Evolutionary conservation across 2,113 vertebrate species (phyloP).

Genomic region (Craseonycteris thonglongyai): DNA sequence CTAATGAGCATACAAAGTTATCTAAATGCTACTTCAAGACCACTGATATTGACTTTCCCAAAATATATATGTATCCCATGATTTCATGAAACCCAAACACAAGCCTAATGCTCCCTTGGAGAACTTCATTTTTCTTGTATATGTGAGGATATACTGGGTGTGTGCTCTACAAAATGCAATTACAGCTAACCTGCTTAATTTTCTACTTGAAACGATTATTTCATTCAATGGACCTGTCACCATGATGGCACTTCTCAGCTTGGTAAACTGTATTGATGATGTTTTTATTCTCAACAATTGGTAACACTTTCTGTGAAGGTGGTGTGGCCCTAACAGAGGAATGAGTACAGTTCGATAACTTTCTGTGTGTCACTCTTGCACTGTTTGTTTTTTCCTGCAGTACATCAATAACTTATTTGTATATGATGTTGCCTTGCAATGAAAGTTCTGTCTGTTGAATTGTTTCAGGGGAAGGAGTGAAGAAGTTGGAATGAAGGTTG

Average conservation of each 20-base stretch:
- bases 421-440: not conserved
- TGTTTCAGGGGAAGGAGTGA: not conserved
- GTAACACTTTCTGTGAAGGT: not conserved
- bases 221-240: not conserved
- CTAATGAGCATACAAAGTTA: not conserved
- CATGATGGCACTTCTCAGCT: not conserved
- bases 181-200: not conserved
- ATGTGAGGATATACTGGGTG: not conserved
- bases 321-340: not conserved
- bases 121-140: not conserved
- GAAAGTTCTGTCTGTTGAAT: not conserved
- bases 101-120: not conserved
- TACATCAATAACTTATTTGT: not conserved
- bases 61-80: not conserved
- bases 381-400: not conserved
- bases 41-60: not conserved
- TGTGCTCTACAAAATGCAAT: not conserved
- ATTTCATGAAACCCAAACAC: not conserved
- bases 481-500: not conserved
- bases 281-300: not conserved
- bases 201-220: conserved; percentile 1
- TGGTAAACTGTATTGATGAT: not conserved
- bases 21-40: not conserved
- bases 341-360: not conserved
- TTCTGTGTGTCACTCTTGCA: not conserved